These are phyloP conservation scores for Caenorhabditis sp. DNA, from an alignment of 2,888 invertebrate species.

Conservation along the genomic window DNA sequence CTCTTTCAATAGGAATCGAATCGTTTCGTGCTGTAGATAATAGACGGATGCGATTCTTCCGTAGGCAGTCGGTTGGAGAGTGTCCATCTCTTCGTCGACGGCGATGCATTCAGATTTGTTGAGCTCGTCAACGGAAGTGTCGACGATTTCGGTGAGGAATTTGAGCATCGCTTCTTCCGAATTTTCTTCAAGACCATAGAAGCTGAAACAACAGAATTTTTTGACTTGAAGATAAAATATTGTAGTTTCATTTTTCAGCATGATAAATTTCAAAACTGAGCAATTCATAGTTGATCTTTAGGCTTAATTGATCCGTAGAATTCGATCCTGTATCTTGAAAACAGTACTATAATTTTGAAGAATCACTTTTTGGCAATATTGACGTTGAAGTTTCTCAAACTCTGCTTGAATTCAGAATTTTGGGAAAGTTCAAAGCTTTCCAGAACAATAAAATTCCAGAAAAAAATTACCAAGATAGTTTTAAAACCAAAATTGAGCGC, in stretches of 20 bases:
- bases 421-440: too few relatives aligned
- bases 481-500: too few relatives aligned
- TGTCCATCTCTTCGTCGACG: slow-evolving; percentile 74
- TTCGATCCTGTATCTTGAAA: too few relatives aligned
- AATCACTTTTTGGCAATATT: too few relatives aligned
- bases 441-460: too few relatives aligned
- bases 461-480: too few relatives aligned
- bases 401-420: too few relatives aligned
- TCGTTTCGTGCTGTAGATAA: slow-evolving; percentile 90
- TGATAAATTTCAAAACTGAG: too few relatives aligned
- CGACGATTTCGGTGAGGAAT: slow-evolving; percentile 84
- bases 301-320: too few relatives aligned
- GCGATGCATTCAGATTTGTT: slow-evolving; percentile 83
- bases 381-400: too few relatives aligned
- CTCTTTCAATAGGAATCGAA: slow-evolving; percentile 82
- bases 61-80: slow-evolving; percentile 79
- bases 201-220: slow-evolving; percentile 75
- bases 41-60: slow-evolving; percentile 95
- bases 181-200: slow-evolving; percentile 82
- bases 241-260: neutral
- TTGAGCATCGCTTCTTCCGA: slow-evolving; percentile 74
- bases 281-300: too few relatives aligned
- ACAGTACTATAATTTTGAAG: too few relatives aligned
- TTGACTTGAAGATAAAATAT: neutral
- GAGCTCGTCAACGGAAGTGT: slow-evolving; percentile 81